A percentile compares a stretch with the other conserved stretches of the same genome.
These are phyloP conservation scores for Eupithecia exiguata DNA, from an alignment of 2,888 invertebrate genomes.

Conservation along the genomic window DNA sequence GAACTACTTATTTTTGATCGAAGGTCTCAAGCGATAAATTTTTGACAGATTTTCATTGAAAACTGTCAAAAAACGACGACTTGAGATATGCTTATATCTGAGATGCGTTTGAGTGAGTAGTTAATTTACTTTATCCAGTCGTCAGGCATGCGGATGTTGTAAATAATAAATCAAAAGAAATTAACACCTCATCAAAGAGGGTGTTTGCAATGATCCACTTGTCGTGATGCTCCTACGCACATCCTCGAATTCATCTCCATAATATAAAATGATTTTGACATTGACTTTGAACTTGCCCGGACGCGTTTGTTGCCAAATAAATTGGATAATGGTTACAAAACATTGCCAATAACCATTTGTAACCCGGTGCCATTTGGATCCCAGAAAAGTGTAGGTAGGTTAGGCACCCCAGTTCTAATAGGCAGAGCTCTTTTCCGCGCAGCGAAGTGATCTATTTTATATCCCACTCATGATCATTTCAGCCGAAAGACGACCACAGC, in stretches of 20 bases:
- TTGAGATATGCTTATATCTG: too few relatives aligned
- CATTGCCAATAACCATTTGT: slow-evolving; percentile 22
- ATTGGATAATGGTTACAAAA: slow-evolving; percentile 51
- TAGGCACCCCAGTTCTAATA: background rate
- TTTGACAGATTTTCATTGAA: too few relatives aligned
- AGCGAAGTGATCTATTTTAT: background rate
- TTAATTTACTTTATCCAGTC: background rate
- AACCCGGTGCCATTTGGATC: slow-evolving; percentile 1
- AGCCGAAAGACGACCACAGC: background rate
- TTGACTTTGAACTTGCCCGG: slow-evolving; percentile 64
- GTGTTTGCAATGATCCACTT: slow-evolving; percentile 8
- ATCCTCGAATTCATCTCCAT: slow-evolving; percentile 27
- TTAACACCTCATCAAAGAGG: slow-evolving; percentile 15
- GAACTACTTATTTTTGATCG: too few relatives aligned
- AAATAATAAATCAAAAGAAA: slow-evolving; percentile 34
- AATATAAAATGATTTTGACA: slow-evolving; percentile 49
- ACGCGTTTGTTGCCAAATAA: slow-evolving; percentile 51
- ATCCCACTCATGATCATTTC: background rate
- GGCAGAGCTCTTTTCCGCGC: slow-evolving; percentile 3
- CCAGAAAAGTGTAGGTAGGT: slow-evolving; percentile 4
- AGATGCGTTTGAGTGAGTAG: too few relatives aligned
- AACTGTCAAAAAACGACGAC: too few relatives aligned
- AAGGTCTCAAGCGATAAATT: too few relatives aligned
- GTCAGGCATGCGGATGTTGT: background rate
- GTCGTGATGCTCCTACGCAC: slow-evolving; percentile 24